These are phyloP conservation scores for Cliona cf. orientalis DNA, from an alignment of 37 sponge, comb jelly and placozoan species.

Conservation along the genomic window DNA sequence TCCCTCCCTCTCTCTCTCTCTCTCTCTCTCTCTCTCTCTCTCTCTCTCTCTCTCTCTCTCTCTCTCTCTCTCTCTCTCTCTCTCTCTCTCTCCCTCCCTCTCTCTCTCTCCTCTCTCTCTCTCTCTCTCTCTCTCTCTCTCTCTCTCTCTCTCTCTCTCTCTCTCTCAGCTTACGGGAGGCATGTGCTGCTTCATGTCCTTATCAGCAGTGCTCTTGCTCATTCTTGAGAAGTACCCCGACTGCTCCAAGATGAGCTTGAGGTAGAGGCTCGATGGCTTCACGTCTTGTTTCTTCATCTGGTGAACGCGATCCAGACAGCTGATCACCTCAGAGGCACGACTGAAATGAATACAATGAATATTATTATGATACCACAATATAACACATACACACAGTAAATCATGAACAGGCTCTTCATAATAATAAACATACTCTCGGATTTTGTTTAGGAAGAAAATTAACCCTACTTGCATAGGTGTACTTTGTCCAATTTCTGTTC, in stretches of 20 bases:
- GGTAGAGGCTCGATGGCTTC: conserved; percentile 71
- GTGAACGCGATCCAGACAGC: conserved; percentile 79
- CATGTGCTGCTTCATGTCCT: conserved; percentile 11
- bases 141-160: no score
- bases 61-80: not conserved
- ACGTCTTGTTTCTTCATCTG: conserved; percentile 70
- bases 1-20: not conserved
- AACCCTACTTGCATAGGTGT: no score
- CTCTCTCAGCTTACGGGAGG: conserved; percentile 43
- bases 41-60: not conserved
- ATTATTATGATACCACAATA: not conserved
- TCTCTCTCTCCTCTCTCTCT: not conserved
- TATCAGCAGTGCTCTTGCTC: no score
- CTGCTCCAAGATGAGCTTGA: conserved; percentile 67
- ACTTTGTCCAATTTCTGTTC: no score
- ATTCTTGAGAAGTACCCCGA: conserved; percentile 26
- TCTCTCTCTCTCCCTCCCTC: not conserved
- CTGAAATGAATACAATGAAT: conserved; percentile 12
- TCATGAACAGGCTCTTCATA: no score
- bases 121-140: not conserved
- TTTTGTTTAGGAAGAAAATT: no score
- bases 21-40: not conserved
- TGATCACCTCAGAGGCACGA: conserved; percentile 73
- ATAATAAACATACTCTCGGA: no score
- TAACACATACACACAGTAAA: no score